Percentiles rank a stretch among this genome's conserved stretches.
Conservation (phyloP, 2,888 invertebrate genomes). For the Marronus borbonicus region DNA sequence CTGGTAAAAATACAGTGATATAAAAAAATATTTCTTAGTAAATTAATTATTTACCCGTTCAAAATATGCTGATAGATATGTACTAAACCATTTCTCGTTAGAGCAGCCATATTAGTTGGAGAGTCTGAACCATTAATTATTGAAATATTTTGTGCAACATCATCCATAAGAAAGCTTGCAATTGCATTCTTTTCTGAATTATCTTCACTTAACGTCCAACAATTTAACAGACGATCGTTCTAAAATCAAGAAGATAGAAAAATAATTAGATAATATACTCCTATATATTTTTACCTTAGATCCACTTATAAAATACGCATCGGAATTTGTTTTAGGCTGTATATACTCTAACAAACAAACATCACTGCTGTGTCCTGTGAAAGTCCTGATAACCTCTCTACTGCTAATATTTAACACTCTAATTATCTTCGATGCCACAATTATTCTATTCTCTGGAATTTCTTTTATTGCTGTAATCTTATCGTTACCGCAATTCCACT, state of each 20-base stretch:
- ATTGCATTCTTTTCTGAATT: slow-evolving; percentile 71
- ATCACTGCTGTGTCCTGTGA: slow-evolving; percentile 77
- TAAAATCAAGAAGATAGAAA: slow-evolving; percentile 49
- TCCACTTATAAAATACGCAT: slow-evolving; percentile 70
- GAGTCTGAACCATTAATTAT: slow-evolving; percentile 72
- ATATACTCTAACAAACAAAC: slow-evolving; percentile 71
- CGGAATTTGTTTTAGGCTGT: slow-evolving; percentile 61
- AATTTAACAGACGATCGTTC: slow-evolving; percentile 70
- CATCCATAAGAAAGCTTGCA: slow-evolving; percentile 80
- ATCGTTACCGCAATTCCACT: slow-evolving; percentile 78
- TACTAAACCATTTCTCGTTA: slow-evolving; percentile 84
- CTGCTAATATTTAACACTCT: slow-evolving; percentile 78
- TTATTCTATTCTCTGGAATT: slow-evolving; percentile 71
- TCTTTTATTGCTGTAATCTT: slow-evolving; percentile 76
- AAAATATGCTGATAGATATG: slow-evolving; percentile 85
- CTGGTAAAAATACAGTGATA: slow-evolving; percentile 59
- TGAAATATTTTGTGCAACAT: slow-evolving; percentile 75
- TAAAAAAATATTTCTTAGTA: not conserved
- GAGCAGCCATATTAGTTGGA: slow-evolving; percentile 71
- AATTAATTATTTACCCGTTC: slow-evolving; percentile 76
- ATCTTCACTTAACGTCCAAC: slow-evolving; percentile 71
- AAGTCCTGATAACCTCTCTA: slow-evolving; percentile 75
- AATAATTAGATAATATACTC: not conserved
- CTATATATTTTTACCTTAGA: slow-evolving; percentile 64
- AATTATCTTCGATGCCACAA: slow-evolving; percentile 71